These are phyloP conservation scores for Diorhabda elongata DNA, from an alignment of 1,140 invertebrate species.

Conservation along the genomic window DNA sequence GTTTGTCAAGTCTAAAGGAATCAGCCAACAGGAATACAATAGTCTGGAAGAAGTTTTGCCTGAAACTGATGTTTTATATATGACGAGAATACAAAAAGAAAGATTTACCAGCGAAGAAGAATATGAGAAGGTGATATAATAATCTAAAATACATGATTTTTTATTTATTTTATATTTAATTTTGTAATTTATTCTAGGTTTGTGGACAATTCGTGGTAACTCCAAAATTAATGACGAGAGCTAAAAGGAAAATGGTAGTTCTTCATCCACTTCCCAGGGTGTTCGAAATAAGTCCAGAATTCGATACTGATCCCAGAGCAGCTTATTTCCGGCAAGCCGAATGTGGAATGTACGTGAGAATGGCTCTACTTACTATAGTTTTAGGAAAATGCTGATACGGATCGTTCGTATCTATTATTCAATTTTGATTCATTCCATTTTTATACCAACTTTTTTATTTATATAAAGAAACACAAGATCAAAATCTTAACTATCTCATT, in stretches of 20 bases:
- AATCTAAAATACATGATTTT: neutral
- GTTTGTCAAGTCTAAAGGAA: slow-evolving; percentile 72
- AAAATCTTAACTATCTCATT: too few relatives aligned
- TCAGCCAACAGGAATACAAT: slow-evolving; percentile 70
- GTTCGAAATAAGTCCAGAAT: slow-evolving; percentile 89
- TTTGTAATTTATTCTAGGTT: slow-evolving; percentile 53
- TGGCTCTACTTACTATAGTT: slow-evolving; percentile 93
- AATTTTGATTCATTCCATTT: neutral
- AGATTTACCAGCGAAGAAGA: slow-evolving; percentile 80
- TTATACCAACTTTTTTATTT: neutral
- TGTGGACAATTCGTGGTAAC: slow-evolving; percentile 87
- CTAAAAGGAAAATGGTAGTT: slow-evolving; percentile 91
- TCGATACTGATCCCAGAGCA: slow-evolving; percentile 93
- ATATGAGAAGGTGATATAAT: slow-evolving; percentile 70
- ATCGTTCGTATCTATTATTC: neutral
- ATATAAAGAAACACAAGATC: too few relatives aligned
- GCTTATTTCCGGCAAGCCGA: slow-evolving; percentile 98
- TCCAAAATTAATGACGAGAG: slow-evolving; percentile 90
- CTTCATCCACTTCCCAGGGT: slow-evolving; percentile 96
- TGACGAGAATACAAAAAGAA: slow-evolving; percentile 96
- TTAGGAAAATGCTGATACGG: slow-evolving; percentile 54
- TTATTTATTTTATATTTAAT: neutral
- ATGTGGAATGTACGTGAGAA: slow-evolving; percentile 96
- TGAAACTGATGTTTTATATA: slow-evolving; percentile 95
- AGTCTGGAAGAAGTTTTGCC: slow-evolving; percentile 79